These are phyloP conservation scores for Entelurus aequoreus DNA, from an alignment of 2,113 vertebrate genomes.

Conservation along the genomic window DNA sequence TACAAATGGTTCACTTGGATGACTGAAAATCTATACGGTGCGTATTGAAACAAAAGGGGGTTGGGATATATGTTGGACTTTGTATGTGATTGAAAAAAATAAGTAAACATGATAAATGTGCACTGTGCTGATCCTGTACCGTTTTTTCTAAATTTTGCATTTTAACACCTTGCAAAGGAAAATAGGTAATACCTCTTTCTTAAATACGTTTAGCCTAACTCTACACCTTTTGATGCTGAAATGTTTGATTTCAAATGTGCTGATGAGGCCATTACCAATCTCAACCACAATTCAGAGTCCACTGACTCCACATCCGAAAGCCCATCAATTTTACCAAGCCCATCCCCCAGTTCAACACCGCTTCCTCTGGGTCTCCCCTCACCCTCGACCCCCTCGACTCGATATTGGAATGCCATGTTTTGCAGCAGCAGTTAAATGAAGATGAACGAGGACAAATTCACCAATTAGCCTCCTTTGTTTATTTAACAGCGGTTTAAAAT, in stretches of 20 bases:
- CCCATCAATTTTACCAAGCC: slow-evolving; percentile 38
- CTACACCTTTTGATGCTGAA: not conserved
- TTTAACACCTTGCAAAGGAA: slow-evolving; percentile 26
- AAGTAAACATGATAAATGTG: slow-evolving; percentile 64
- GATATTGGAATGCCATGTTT: slow-evolving; percentile 49
- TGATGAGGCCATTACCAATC: slow-evolving; percentile 34
- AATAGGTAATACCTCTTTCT: too few species aligned
- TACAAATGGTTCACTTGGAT: slow-evolving; percentile 42
- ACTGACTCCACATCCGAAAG: slow-evolving; percentile 21
- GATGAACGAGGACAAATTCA: slow-evolving; percentile 57
- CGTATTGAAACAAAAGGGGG: slow-evolving; percentile 30
- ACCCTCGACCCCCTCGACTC: slow-evolving; percentile 13
- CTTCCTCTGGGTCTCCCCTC: slow-evolving; percentile 25
- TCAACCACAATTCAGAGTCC: slow-evolving; percentile 49
- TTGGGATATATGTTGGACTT: slow-evolving; percentile 14
- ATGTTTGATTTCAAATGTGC: slow-evolving; percentile 15
- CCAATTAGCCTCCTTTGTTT: slow-evolving; percentile 45
- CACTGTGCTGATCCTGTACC: slow-evolving; percentile 48
- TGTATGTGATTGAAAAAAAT: slow-evolving; percentile 55
- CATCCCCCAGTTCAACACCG: slow-evolving; percentile 46
- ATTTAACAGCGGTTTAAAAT: slow-evolving; percentile 32
- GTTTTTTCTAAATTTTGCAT: slow-evolving; percentile 54
- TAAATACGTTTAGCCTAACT: not conserved
- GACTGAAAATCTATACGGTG: slow-evolving; percentile 61
- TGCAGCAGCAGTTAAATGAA: slow-evolving; percentile 53